phyloP scores from a whole-genome alignment of 2,888 invertebrate genomes.

The Vanessa cardui region DNA sequence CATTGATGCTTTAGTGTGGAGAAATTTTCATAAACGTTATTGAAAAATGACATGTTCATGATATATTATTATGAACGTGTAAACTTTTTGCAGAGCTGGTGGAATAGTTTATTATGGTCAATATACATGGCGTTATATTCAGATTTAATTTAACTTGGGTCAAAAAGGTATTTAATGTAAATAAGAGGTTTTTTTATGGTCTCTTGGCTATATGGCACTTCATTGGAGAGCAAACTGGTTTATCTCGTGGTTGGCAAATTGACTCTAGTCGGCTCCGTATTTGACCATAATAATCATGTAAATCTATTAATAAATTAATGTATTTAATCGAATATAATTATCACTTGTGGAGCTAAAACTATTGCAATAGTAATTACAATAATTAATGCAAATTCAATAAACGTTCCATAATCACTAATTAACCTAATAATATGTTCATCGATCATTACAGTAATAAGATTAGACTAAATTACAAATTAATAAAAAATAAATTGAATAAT shows the following conservation, averaged over 20 bases:
- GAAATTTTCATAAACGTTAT: background rate
- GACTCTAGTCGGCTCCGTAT: no score
- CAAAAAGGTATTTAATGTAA: no score
- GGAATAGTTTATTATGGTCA: conserved; percentile 2
- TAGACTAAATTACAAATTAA: background rate
- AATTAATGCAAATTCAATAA: conserved; percentile 16
- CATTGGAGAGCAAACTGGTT: no score
- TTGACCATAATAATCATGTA: no score
- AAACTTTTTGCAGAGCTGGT: background rate
- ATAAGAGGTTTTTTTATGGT: no score
- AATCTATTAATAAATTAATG: no score
- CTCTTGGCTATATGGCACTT: no score
- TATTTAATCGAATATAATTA: no score
- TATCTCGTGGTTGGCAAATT: no score
- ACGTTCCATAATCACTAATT: conserved; percentile 19
- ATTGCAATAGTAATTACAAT: background rate
- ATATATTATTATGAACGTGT: background rate
- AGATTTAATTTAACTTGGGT: no score
- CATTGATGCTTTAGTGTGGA: background rate
- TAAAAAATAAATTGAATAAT: background rate
- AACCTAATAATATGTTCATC: conserved; percentile 11
- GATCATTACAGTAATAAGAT: conserved; percentile 10
- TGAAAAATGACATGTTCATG: conserved; percentile 5
- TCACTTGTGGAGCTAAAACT: no score
- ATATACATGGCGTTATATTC: background rate